These are phyloP conservation scores for Neoniphon sammara DNA, from an alignment of 2,797 vertebrate genomes.

Conservation along the genomic window DNA sequence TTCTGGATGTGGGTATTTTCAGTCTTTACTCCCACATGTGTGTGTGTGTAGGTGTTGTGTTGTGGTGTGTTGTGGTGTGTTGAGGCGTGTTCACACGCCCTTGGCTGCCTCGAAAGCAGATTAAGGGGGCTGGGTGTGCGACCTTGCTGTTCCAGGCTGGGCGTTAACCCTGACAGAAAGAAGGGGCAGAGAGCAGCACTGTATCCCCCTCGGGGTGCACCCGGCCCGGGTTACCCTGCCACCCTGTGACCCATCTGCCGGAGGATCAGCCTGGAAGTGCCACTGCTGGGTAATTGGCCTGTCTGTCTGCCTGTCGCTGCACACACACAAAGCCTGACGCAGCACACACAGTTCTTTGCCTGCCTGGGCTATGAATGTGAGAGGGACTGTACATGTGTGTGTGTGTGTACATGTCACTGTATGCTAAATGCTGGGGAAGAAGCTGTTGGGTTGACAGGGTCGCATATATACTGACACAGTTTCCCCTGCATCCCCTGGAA, in stretches of 20 bases:
- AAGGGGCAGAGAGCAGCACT: conserved; percentile 63
- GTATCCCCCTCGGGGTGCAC: conserved; percentile 44
- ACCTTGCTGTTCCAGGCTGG: conserved; percentile 61
- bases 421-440: not conserved
- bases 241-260: conserved; percentile 61
- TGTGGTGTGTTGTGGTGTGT: conserved; percentile 13
- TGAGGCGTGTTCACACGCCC: conserved; percentile 35
- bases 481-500: no score
- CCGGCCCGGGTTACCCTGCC: conserved; percentile 50
- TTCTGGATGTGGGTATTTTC: not conserved
- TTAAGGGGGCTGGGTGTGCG: conserved; percentile 62
- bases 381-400: conserved; percentile 1
- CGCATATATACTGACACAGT: not conserved
- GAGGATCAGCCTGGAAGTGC: conserved; percentile 62
- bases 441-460: not conserved
- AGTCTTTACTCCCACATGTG: not conserved
- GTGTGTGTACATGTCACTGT: not conserved
- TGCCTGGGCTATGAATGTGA: conserved; percentile 18
- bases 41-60: no score
- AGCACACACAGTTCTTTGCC: conserved; percentile 16
- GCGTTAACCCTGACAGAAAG: conserved; percentile 60
- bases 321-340: conserved; percentile 38
- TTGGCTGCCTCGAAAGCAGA: conserved; percentile 57
- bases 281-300: conserved; percentile 76
- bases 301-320: conserved; percentile 65